Percentiles rank a stretch among this genome's conserved stretches.
These are phyloP conservation scores for Tragelaphus buxtoni DNA, from an alignment of 2,113 vertebrate genomes.

Conservation along the genomic window DNA sequence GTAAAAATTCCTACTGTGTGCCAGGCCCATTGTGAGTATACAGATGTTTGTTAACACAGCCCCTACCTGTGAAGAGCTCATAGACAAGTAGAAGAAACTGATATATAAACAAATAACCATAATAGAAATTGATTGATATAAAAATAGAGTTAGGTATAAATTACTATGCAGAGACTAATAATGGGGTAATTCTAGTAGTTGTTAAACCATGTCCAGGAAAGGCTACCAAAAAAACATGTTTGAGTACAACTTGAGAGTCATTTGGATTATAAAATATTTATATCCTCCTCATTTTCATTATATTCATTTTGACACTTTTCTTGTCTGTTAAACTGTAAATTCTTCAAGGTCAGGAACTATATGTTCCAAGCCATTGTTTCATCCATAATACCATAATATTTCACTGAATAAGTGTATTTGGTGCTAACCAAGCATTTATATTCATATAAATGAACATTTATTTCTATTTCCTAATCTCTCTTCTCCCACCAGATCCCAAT, in stretches of 20 bases:
- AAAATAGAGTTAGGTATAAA: background rate
- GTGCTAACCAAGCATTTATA: background rate
- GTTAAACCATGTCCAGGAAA: background rate
- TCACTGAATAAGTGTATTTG: background rate
- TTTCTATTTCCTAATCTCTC: background rate
- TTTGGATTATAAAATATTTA: background rate
- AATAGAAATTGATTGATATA: background rate
- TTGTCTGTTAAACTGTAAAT: background rate
- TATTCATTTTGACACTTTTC: background rate
- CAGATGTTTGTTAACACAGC: background rate
- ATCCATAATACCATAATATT: background rate
- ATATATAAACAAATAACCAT: background rate
- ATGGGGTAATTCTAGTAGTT: background rate
- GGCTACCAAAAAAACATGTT: background rate
- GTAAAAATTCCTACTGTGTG: background rate
- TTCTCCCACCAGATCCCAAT: background rate
- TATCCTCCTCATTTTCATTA: background rate
- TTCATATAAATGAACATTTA: background rate
- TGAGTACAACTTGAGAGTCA: background rate
- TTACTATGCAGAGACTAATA: background rate
- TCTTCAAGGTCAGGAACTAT: background rate
- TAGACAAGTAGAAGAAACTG: background rate
- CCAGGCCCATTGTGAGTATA: background rate
- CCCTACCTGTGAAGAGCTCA: background rate
- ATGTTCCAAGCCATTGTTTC: background rate